Base-by-base conservation (phyloP, 2,888 invertebrate species). In the Lasiommata megera region DNA sequence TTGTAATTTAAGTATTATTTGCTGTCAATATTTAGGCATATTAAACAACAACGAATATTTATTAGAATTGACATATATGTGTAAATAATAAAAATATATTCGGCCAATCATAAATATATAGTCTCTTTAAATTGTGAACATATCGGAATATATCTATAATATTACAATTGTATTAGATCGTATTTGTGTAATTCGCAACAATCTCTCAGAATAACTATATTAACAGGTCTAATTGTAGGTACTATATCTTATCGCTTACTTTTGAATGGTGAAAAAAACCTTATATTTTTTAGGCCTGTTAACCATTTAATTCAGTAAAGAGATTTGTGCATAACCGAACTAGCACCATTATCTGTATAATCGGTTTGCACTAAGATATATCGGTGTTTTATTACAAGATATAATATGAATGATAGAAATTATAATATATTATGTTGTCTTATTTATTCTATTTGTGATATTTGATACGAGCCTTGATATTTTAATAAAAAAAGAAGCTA, bases 41-140 rank as follows among this genome's bases (percentile, higher is more conserved):
- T 31, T n/a, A n/a, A n/a, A 46, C 58, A 40, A 67, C 67, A 67
- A 67, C 67, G 67, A 67, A 67, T 67, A 64, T 60, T 53, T 59
- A 18, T 46, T 58, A 63, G 62, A 58, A 54, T 43, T 56, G 50
- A 58, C 43, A 46, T 59, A 56, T 51, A n/a, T 36, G 31, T 60
- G 46, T 55, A 63, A 53, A 46, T 31, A 43, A 44, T 9, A 29
- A 8, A 16, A 7, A 12, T 47, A 36, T 61, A 28, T 52, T 57
- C 34, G 48, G 60, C 53, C 60, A 63, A 55, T 53, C 36, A 40
- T 37, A 57, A 52, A 37, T 60, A 48, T 56, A 48, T 56, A 41
- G 40, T 55, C 41, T 17, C 36, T 51, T 43, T 40, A 44, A 46
- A 47, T 11, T 53, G 17, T 50, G 28, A 53, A 58, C 60, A 55